Base-by-base conservation (phyloP, 2,888 invertebrate species). In the Timema podura region DNA sequence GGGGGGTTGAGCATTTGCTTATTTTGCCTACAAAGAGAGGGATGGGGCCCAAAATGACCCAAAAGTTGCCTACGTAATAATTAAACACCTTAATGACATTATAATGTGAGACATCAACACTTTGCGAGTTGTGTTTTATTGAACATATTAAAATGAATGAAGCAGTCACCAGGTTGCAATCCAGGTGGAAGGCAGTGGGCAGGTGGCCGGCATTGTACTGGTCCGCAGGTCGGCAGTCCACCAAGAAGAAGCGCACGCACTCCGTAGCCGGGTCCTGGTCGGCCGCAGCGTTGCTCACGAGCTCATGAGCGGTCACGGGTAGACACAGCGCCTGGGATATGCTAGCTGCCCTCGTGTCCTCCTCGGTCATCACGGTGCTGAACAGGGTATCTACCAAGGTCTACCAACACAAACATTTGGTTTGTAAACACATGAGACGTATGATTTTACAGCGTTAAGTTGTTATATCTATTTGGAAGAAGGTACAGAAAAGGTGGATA, bases 131-230 rank as follows among this genome's bases (percentile, higher is more conserved):
- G 30, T 30, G 30, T 30, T 30, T 3, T 30, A 30, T 30, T 30
- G 2, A 30, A 30, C 30, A 30, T 30, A 3, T 30, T 30, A 30
- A 30, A 30, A 30, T 30, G 30, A 30, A 30, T 30, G 3, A 30
- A 30, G 30, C 30, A 30, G 30, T 78, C 79, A 89, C 89, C 78
- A 99, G 85, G 82, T 95, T 95, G 78, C 97, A 96, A 81, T 99
- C 98, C 74, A 99, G 85, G 83, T 98, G 98, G 84, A 98, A 99
- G 69, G 98, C 98, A 68, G 97, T 98, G 1, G 96, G 92, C 75
- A 99, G 86, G 83, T 98, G 98, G 0, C 98, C 98, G 69, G 92
- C 91, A 83, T 98, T 98, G 80, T 98, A 99, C 79, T 98, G 97
- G 75, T 97, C 96, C 11, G 95, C 90, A 9, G 98, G 96, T 74